phyloP scores from a whole-genome alignment of 2,797 vertebrate genomes.

The Gadopsis bispinosus region DNA sequence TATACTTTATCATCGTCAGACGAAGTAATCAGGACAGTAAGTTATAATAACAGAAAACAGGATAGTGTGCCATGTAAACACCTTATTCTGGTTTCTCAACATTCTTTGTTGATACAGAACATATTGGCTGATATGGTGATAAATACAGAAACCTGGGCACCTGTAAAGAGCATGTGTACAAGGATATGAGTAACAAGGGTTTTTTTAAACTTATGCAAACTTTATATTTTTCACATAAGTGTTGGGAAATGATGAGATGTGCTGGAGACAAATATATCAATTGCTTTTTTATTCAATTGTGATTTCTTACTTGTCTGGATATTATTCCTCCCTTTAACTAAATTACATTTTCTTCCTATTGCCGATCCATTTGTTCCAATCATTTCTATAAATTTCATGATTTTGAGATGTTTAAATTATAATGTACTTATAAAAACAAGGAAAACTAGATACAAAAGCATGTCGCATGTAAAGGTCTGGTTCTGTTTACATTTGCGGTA shows the following conservation, averaged over 20 bases:
- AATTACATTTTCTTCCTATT: background rate
- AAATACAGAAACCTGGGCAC: too few relatives aligned
- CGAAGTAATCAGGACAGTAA: too few relatives aligned
- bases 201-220: background rate
- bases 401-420: background rate
- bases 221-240: background rate
- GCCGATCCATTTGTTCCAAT: background rate
- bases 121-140: too few relatives aligned
- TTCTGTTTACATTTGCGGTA: background rate
- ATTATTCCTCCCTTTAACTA: background rate
- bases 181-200: too few relatives aligned
- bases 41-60: too few relatives aligned
- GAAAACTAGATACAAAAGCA: background rate
- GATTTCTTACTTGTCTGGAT: background rate
- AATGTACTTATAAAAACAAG: background rate
- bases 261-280: background rate
- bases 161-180: too few relatives aligned
- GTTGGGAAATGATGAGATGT: background rate
- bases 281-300: background rate
- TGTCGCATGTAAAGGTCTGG: background rate
- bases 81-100: too few relatives aligned
- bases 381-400: background rate
- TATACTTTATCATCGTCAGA: too few relatives aligned
- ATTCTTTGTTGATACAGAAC: too few relatives aligned
- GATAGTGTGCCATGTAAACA: too few relatives aligned